Evolutionary conservation across 2,888 invertebrate species (phyloP), one percentile per base, ranked within the genome.

Genomic region (Copidosoma aretas): DNA sequence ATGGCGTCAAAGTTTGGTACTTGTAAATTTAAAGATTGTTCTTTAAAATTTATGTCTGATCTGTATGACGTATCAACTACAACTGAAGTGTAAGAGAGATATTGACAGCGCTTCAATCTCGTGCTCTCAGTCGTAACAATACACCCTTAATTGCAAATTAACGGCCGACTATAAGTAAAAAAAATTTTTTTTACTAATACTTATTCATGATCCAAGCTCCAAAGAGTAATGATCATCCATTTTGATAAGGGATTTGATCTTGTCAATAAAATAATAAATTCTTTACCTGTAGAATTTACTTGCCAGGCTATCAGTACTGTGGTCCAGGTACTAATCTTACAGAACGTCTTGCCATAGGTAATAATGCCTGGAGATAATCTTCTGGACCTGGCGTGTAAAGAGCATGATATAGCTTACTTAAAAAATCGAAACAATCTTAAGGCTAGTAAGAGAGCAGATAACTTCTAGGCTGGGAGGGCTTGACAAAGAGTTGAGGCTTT

Each of bases 311-410:
- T 53, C 21, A 53, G 52, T 53, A 53, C 22, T 53, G 52, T 53
- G 52, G 52, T 19, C 52, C 52, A 21, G 52, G 52, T 24, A 78
- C 77, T 53, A 75, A 78, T 71, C 68, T 78, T 68, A 43, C 60
- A 41, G 60, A 76, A 67, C 68, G 77, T 17, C 21, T 53, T 3
- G 67, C 66, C 10, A 67, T 75, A 46, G 75, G 76, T 57, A 76
- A 53, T 22, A n/a, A n/a, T n/a, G n/a, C 52, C 21, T 19, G 52
- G 52, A 53, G 21, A 10, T 4, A 53, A 53, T 53, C 22, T 12
- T 21, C 22, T 10, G 21, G 21, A 53, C 12, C 2, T 21, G 21
- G 52, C 52, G 17, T 53, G 52, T 10, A 53, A 53, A 22, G 52
- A 22, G 21, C 52, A 53, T 21, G 52, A 53, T 22, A 53, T 53